Conservation (phyloP, 2,113 vertebrate species). For the Rhinoderma darwinii region DNA sequence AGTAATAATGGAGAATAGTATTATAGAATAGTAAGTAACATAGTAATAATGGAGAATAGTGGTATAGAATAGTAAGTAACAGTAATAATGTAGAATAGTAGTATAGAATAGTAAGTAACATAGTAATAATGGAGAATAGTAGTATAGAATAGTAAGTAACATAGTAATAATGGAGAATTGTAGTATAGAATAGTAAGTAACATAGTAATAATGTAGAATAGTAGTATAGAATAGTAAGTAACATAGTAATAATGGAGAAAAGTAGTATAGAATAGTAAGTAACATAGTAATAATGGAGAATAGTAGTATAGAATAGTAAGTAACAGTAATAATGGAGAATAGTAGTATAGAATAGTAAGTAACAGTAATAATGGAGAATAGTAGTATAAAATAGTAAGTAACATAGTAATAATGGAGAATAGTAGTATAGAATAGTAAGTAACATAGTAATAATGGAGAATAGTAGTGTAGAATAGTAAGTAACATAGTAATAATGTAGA, state of each 20-base stretch:
- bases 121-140: not conserved
- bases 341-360: not conserved
- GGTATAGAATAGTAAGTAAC: not conserved
- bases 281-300: not conserved
- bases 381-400: not conserved
- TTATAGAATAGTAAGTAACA: too few relatives aligned
- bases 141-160: not conserved
- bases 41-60: not conserved
- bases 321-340: not conserved
- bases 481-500: not conserved
- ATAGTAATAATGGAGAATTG: not conserved
- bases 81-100: not conserved
- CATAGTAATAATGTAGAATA: not conserved
- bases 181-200: not conserved
- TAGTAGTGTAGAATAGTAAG: too few relatives aligned
- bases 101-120: not conserved
- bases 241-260: not conserved
- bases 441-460: too few relatives aligned
- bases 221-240: not conserved
- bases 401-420: too few relatives aligned
- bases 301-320: not conserved
- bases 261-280: not conserved
- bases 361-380: not conserved
- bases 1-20: not conserved
- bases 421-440: not conserved